Evolutionary conservation across 2,797 vertebrate species (phyloP).

Genomic region (Oryzias sinensis): DNA sequence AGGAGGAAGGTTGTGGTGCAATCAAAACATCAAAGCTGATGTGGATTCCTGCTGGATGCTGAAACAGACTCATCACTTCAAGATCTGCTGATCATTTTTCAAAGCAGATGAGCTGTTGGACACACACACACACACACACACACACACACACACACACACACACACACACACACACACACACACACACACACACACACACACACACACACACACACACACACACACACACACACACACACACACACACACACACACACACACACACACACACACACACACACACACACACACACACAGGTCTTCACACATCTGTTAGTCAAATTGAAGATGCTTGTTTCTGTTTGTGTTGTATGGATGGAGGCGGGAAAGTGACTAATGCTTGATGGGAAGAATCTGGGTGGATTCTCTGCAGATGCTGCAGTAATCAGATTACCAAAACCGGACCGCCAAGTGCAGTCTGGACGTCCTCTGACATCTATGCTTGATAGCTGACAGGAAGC

Average conservation of each 20-base stretch:
- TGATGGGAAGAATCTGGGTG: background rate
- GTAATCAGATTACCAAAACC: background rate
- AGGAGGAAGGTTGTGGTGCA: background rate
- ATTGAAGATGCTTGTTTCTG: background rate
- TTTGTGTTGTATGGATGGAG: background rate
- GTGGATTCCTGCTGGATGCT: conserved; percentile 10
- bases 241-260: background rate
- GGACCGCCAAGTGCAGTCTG: no score
- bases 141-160: background rate
- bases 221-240: background rate
- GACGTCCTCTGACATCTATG: no score
- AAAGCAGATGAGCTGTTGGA: background rate
- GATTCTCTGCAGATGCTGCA: conserved; percentile 2
- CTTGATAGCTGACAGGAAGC: no score
- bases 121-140: background rate
- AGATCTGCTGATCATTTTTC: background rate
- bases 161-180: background rate
- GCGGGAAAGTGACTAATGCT: background rate
- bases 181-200: background rate
- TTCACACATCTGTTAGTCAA: background rate
- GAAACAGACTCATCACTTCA: background rate
- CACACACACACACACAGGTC: background rate
- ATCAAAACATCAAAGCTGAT: conserved; percentile 18
- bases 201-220: background rate
- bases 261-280: background rate